Evolutionary conservation across 2,797 vertebrate genomes (phyloP), one percentile per base, ranked within the genome.

Genomic region (Esox masquinongy): DNA sequence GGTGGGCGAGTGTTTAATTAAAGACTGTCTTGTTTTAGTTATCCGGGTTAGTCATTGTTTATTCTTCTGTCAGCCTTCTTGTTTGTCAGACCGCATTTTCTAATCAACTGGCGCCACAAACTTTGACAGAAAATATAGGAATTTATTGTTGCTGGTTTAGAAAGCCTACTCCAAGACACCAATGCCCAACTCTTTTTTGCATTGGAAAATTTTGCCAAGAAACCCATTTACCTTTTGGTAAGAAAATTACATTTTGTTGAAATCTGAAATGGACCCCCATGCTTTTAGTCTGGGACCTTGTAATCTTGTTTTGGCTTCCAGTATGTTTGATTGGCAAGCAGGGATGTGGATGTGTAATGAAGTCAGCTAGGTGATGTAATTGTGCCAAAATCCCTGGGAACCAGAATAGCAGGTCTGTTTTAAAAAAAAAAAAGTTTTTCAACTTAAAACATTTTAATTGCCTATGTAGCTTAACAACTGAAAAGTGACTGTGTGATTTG

Each of bases 1-100:
- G 19, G 19, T 70, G 19, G 64, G 68, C 75, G 4, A 29, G 51
- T 19, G 49, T 77, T 77, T 66, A 29, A 72, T 53, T 77, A 77
- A 77, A 77, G 31, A 59, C 70, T 15, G 29, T 34, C 51, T 72
- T n/a, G n/a, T 72, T 67, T 64, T 76, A 66, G 24, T 34, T 47
- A 47, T 47, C 1, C 11, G 43, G 9, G 43, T 47, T 47, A 47
- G 12, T 47, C 43, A 47, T 47, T 47, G 53, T 59, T 56, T 56
- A 5, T 19, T 59, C n/a, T 5, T 59, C 8, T n/a, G 19, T 19
- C 17, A 59, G 19, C 53, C 53, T 22, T 59, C 17, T 59, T 11
- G 53, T 59, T 59, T n/a, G 43, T 47, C 43, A 2, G 43, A 11
- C 3, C 9, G 43, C 12, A 3, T 47, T 47, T 47, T 47, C 1